Conservation (phyloP, 1,140 invertebrate genomes). For the Arion vulgaris region DNA sequence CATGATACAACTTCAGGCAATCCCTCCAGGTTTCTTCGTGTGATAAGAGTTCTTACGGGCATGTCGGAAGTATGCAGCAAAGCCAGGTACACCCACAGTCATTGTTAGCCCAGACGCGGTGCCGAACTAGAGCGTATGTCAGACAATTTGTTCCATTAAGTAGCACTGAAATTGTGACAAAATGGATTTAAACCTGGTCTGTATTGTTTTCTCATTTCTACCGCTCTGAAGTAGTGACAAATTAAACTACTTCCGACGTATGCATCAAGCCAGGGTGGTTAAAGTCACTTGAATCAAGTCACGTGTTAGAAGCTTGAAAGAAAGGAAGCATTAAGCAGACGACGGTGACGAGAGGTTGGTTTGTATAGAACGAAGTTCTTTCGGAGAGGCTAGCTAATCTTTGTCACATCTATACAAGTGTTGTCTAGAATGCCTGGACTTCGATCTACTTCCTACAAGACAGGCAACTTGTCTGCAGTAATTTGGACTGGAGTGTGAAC, state of each 20-base stretch:
- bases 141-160: background rate
- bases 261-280: constrained; percentile 17
- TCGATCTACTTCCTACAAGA: background rate
- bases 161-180: background rate
- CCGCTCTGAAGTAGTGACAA: background rate
- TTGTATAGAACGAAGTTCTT: background rate
- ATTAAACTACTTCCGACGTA: constrained; percentile 20
- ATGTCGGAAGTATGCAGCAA: background rate
- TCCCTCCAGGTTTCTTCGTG: background rate
- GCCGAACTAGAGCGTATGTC: background rate
- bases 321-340: constrained; percentile 19
- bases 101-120: background rate
- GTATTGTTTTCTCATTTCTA: constrained; percentile 1
- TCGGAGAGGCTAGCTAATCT: background rate
- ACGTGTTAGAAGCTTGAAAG: background rate
- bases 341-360: background rate
- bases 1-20: background rate
- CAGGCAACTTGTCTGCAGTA: background rate
- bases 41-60: background rate
- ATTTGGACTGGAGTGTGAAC: background rate
- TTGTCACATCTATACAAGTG: background rate
- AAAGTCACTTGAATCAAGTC: constrained; percentile 5
- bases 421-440: background rate
- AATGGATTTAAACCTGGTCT: background rate
- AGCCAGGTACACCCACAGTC: background rate